phyloP scores from a whole-genome alignment of 1,140 invertebrate species.

The Saccostrea glomerata region DNA sequence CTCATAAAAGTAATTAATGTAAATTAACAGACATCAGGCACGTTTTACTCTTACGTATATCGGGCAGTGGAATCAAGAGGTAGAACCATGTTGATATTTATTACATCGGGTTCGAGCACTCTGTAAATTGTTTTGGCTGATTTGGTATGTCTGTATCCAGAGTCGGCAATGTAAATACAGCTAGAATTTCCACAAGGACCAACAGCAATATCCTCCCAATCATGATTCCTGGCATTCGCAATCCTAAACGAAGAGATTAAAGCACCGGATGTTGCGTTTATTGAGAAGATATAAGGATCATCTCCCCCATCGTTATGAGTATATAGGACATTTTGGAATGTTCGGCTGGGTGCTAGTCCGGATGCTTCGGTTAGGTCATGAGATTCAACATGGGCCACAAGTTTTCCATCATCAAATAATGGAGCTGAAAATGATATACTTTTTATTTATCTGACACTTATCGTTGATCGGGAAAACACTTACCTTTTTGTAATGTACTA shows the following conservation, averaged over 20 bases:
- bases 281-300: slow-evolving; percentile 31
- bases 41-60: background rate
- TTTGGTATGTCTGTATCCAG: background rate
- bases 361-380: slow-evolving; percentile 46
- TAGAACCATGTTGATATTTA: background rate
- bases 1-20: too few relatives aligned
- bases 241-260: slow-evolving; percentile 44
- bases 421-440: too few relatives aligned
- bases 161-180: slow-evolving; percentile 58
- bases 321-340: slow-evolving; percentile 47
- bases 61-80: background rate
- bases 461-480: too few relatives aligned
- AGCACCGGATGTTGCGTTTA: slow-evolving; percentile 25
- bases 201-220: slow-evolving; percentile 60
- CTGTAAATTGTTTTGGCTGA: slow-evolving; percentile 51
- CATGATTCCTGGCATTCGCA: slow-evolving; percentile 40
- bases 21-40: background rate
- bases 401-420: too few relatives aligned
- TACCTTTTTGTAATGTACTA: too few relatives aligned
- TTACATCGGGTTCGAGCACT: slow-evolving; percentile 46
- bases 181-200: slow-evolving; percentile 50
- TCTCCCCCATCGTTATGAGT: slow-evolving; percentile 57
- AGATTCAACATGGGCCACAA: too few relatives aligned
- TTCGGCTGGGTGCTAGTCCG: slow-evolving; percentile 53
- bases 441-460: too few relatives aligned